These are phyloP conservation scores for Muraenolepis orangiensis DNA, from an alignment of 2,797 vertebrate genomes.

Conservation along the genomic window DNA sequence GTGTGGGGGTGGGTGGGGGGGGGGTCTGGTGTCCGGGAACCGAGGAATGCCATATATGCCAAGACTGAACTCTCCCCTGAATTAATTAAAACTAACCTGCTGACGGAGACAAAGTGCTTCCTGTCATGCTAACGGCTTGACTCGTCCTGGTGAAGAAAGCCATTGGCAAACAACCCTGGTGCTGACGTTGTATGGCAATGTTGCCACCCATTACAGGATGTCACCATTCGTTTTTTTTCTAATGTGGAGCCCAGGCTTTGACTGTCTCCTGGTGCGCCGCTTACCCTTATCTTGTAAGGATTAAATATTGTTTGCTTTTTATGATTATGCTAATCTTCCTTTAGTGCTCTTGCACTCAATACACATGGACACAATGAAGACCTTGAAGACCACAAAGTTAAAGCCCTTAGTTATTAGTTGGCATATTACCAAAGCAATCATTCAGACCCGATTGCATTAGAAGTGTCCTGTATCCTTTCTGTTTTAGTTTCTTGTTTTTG, in stretches of 20 bases:
- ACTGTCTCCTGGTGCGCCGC: not conserved
- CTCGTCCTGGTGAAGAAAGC: constrained; percentile 1
- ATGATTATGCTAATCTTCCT: not conserved
- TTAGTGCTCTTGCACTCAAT: not conserved
- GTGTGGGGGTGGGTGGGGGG: not conserved
- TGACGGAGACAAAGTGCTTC: constrained; percentile 50
- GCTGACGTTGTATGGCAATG: not conserved
- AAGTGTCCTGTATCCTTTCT: not conserved
- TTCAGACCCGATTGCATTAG: not conserved
- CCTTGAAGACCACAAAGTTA: not conserved
- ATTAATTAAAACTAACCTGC: constrained; percentile 41
- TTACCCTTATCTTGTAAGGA: not conserved
- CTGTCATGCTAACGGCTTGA: constrained; percentile 31
- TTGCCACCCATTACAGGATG: not conserved
- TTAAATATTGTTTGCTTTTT: not conserved
- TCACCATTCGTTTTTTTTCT: not conserved
- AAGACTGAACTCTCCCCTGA: constrained; percentile 39
- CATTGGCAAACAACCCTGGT: constrained; percentile 38
- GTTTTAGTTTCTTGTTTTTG: not conserved
- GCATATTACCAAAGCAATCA: not conserved
- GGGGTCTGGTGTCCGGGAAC: constrained; percentile 53
- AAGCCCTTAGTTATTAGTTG: not conserved
- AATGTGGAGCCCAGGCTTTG: not conserved
- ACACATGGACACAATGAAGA: not conserved
- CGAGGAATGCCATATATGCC: constrained; percentile 39